phyloP scores from a whole-genome alignment of 2,797 vertebrate species.

The Betta splendens region DNA sequence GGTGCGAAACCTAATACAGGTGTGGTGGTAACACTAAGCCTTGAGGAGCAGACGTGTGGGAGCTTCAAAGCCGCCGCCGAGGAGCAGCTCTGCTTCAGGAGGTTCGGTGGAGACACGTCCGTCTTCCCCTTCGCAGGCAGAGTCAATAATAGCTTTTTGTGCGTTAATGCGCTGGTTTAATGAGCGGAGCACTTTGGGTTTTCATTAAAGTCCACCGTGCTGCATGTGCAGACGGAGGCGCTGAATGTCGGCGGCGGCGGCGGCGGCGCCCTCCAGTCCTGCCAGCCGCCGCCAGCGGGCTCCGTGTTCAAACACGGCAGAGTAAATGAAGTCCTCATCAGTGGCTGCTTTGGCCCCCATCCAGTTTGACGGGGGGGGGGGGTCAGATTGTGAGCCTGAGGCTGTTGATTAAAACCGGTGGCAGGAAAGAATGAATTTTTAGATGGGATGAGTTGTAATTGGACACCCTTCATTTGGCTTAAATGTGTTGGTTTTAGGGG shows the following conservation, averaged over 20 bases:
- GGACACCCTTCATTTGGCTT: neutral
- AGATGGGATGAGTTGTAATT: slow-evolving; percentile 6
- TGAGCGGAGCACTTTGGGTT: slow-evolving; percentile 4
- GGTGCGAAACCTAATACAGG: slow-evolving; percentile 20
- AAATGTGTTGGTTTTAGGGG: neutral
- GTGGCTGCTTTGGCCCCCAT: slow-evolving; percentile 28
- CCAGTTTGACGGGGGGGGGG: slow-evolving; percentile 29
- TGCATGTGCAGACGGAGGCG: slow-evolving; percentile 12
- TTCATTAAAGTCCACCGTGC: slow-evolving; percentile 7
- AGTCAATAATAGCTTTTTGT: slow-evolving; percentile 13
- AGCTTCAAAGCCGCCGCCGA: slow-evolving; percentile 40
- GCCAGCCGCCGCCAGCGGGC: slow-evolving; percentile 12
- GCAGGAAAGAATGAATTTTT: slow-evolving; percentile 18
- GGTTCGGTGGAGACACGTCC: slow-evolving; percentile 14
- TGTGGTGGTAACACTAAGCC: slow-evolving; percentile 14
- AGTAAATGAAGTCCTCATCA: slow-evolving; percentile 21
- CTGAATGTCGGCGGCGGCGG: neutral
- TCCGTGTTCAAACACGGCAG: slow-evolving; percentile 29
- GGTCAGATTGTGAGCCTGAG: slow-evolving; percentile 25
- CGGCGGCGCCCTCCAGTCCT: slow-evolving; percentile 18
- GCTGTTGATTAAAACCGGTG: slow-evolving; percentile 11
- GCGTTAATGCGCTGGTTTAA: slow-evolving; percentile 18
- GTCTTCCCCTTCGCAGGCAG: slow-evolving; percentile 5
- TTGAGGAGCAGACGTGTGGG: slow-evolving; percentile 23
- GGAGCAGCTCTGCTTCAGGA: slow-evolving; percentile 22